Evolutionary conservation across 2,888 invertebrate species (phyloP).

Genomic region (Pogonocherus hispidulus): DNA sequence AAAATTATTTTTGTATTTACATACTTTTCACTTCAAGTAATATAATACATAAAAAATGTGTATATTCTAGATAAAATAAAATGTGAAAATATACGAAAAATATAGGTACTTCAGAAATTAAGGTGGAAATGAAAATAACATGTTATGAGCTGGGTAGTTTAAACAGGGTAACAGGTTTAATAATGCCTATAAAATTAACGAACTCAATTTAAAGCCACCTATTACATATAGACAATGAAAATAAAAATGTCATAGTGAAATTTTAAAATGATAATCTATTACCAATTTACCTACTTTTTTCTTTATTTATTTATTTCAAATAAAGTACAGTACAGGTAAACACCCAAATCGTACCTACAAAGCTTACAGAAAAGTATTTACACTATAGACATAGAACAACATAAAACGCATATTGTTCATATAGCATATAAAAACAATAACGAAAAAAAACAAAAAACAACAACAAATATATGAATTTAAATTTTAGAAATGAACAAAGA

Average conservation of each 20-base stretch:
- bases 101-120: conserved; percentile 17
- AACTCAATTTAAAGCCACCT: background rate
- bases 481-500: too few species aligned
- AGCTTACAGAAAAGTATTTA: too few species aligned
- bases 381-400: too few species aligned
- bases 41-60: conserved; percentile 21
- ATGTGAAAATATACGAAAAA: conserved; percentile 20
- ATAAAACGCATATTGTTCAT: too few species aligned
- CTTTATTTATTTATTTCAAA: too few species aligned
- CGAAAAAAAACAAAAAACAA: too few species aligned
- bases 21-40: conserved; percentile 19
- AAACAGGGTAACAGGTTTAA: background rate
- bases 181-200: background rate
- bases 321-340: too few species aligned
- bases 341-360: too few species aligned
- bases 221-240: too few species aligned
- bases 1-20: conserved; percentile 28
- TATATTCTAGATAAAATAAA: conserved; percentile 9
- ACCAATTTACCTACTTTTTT: too few species aligned
- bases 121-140: conserved; percentile 13
- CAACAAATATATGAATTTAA: too few species aligned
- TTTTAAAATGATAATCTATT: background rate
- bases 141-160: background rate
- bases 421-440: too few species aligned
- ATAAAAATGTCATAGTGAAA: background rate